Conservation (phyloP, 1,140 invertebrate species). For the Pogonomyrmex californicus region DNA sequence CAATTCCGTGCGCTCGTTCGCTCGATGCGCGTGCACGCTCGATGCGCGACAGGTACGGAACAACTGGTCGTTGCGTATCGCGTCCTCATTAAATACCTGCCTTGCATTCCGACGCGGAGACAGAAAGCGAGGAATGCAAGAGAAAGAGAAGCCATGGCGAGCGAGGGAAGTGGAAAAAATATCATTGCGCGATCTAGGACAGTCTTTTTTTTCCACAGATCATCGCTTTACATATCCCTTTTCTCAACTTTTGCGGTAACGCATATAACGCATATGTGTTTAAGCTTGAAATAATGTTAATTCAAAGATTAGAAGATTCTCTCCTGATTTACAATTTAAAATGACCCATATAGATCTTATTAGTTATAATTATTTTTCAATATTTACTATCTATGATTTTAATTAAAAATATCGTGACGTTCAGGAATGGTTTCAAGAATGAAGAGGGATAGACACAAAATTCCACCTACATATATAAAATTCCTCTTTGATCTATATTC, state of each 20-base stretch:
- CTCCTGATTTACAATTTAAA: neutral
- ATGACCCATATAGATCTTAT: neutral
- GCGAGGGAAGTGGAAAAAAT: neutral
- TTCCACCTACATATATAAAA: too few species aligned
- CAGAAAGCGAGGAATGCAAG: conserved; percentile 15
- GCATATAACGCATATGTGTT: neutral
- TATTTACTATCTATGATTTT: too few species aligned
- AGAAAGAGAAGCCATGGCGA: neutral
- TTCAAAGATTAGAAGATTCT: neutral
- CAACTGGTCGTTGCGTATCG: conserved; percentile 38
- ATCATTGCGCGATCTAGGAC: neutral
- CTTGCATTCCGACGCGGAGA: conserved; percentile 30
- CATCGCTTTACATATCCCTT: neutral
- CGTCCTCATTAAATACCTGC: conserved; percentile 51
- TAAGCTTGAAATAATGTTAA: too few species aligned
- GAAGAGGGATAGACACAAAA: too few species aligned
- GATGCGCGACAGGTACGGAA: conserved; percentile 36
- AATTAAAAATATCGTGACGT: too few species aligned
- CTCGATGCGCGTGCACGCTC: conserved; percentile 23
- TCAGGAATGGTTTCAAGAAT: too few species aligned
- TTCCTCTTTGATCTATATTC: too few species aligned
- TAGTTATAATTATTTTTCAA: too few species aligned
- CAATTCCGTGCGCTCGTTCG: conserved; percentile 28
- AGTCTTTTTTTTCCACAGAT: neutral
- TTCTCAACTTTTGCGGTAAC: neutral